Base-by-base conservation (phyloP, 92 coral and sea anemone genomes). In the Hydrozoanthus gracilis region DNA sequence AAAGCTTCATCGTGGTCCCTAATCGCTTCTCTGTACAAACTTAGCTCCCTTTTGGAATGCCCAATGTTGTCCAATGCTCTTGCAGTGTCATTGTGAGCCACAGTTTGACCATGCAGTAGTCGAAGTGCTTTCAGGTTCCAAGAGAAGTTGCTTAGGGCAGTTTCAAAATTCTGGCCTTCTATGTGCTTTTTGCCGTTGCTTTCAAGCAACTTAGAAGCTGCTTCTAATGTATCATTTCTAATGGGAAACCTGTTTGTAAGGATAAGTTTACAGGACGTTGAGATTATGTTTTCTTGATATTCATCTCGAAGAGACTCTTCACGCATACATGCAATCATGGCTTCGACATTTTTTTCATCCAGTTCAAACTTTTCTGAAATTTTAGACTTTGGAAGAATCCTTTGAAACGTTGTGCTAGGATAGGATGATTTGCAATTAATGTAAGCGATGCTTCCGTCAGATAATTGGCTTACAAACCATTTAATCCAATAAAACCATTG, bases 331-430 rank as follows among this genome's bases (percentile, higher is more conserved):
- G 7, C 6, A 9, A 83, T 69, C 87, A 83, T 71, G 20, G 66
- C 61, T 8, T 83, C 69, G 7, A 70, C 51, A 39, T 71, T 20
- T 44, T 0, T 51, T 7, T 83, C 87, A 50, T 83, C 87, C 15
- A 83, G 51, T 7, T 0, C 14, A 55, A 71, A 83, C 18, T 50
- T 70, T 44, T 64, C 48, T 20, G 87, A 79, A 7, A 71, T 68
- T 69, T 83, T 35, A 54, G 87, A 83, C 16, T 83, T 50, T 16
- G 87, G 87, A 11, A 71, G 50, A 44, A 83, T 5, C 39, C 87
- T 83, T 46, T 83, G 52, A 35, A 68, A 83, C 3, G n/a, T 16
- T 52, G 72, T 8, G 20, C 8, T 44, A 4, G 66, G 87, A 51
- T 48, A 60, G n/a, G 50, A 6, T 17, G 11, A 48, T 68, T 11